Base-by-base conservation (phyloP, 2,888 invertebrate species). In the Nowickia ferox region DNA sequence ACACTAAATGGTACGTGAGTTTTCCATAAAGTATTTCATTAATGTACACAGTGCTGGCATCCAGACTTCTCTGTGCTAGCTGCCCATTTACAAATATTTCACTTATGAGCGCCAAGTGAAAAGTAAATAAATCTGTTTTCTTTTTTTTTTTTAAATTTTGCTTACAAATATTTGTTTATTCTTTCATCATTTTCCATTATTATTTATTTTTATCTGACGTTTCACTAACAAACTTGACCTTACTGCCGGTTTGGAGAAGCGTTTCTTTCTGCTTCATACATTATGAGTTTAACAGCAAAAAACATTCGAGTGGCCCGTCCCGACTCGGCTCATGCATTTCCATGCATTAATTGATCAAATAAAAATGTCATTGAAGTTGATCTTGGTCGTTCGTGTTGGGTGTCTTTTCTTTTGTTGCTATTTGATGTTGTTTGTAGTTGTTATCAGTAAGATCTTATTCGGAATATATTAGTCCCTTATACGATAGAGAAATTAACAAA, bases 321-420 rank as follows among this genome's bases (percentile, higher is more conserved):
- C 17, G 4, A n/a, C 48, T 6, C 22, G 40, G 9, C 15, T 48
- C 48, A 15, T 48, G 15, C 15, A 15, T 15, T 74, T 9, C 57
- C n/a, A 38, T 55, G 55, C 71, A 86, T 86, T 86, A 86, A 86
- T 86, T 86, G 86, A 86, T 86, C 84, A 86, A 86, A 86, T 86
- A 86, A 86, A 86, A 84, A 80, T 84, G 86, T 76, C 86, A 86
- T 84, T 84, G 86, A 83, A 80, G 79, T 80, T 48, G 76, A 77
- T 57, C 65, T 57, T 53, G 61, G 46, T 71, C 65, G 46, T 71
- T 30, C 30, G 30, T 71, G 55, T 44, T 83, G 77, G 83, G 77
- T 65, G 83, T 77, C 83, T 84, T 81, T 30, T 30, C 30, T 30
- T 30, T 30, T 68, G 13, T 19, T 72, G 22, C 11, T 19, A 4